These are phyloP conservation scores for Eupithecia tripunctaria DNA, from an alignment of 2,888 invertebrate genomes.

Conservation along the genomic window DNA sequence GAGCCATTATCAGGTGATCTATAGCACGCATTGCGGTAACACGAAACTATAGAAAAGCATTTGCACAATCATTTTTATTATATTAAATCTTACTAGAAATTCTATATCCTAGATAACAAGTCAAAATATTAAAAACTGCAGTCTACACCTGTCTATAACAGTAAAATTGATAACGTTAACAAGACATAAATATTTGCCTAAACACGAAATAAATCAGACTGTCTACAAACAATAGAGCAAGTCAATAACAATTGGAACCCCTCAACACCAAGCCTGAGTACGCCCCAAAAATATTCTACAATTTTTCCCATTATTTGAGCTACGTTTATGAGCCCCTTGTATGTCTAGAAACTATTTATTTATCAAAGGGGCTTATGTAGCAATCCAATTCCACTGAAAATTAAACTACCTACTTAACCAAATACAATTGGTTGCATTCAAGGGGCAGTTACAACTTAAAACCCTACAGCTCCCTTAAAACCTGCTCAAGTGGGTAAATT, in stretches of 20 bases:
- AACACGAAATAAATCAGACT: not conserved
- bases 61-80: not conserved
- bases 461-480: not conserved
- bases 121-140: not conserved
- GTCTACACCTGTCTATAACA: not conserved
- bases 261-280: slow-evolving; percentile 25
- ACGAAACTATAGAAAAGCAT: not conserved
- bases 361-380: not conserved
- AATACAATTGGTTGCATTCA: not conserved
- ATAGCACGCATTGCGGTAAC: not conserved
- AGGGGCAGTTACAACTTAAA: not conserved
- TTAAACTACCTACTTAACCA: not conserved
- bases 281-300: slow-evolving; percentile 28
- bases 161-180: not conserved
- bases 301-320: not conserved
- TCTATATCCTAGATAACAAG: not conserved
- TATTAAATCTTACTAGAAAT: not conserved
- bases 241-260: slow-evolving; percentile 10
- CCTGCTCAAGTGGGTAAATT: not conserved
- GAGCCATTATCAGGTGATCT: not conserved
- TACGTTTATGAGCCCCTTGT: not conserved
- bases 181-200: not conserved
- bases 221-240: not conserved
- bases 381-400: not conserved
- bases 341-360: not conserved